phyloP scores from a whole-genome alignment of 2,888 invertebrate genomes.

The Eudasyphora cyanicolor region DNA sequence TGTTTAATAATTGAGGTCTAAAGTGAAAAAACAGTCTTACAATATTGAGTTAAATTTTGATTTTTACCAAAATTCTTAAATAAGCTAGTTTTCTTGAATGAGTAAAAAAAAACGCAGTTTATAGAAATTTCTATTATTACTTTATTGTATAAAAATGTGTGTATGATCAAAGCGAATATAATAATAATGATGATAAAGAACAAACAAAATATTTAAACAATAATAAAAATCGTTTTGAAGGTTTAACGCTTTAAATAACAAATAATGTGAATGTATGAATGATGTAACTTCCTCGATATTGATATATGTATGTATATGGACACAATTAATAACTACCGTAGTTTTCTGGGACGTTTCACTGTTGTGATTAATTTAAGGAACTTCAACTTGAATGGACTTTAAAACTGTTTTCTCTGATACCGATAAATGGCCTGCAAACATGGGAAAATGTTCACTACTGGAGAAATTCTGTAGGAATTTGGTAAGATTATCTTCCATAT shows the following conservation, averaged over 20 bases:
- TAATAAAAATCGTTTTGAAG: not conserved
- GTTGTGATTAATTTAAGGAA: slow-evolving; percentile 57
- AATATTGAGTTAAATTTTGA: too few species aligned
- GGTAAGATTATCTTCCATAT: slow-evolving; percentile 84
- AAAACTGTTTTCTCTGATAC: slow-evolving; percentile 79
- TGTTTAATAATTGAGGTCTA: too few species aligned
- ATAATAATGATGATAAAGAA: not conserved
- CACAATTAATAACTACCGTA: not conserved
- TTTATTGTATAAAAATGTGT: not conserved
- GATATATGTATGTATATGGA: slow-evolving; percentile 13
- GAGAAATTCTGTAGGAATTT: slow-evolving; percentile 84
- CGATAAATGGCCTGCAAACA: slow-evolving; percentile 83
- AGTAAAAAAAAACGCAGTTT: not conserved
- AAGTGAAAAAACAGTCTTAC: too few species aligned
- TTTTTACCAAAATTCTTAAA: too few species aligned
- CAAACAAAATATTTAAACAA: slow-evolving; percentile 1
- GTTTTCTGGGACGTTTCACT: not conserved
- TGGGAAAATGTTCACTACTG: slow-evolving; percentile 83
- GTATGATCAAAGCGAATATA: not conserved
- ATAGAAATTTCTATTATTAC: not conserved
- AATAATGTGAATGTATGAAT: slow-evolving; percentile 6
- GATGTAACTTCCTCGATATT: not conserved
- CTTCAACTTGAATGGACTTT: slow-evolving; percentile 66
- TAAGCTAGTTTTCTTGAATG: too few species aligned
- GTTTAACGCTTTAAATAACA: slow-evolving; percentile 17